These are phyloP conservation scores for Cheilosia grossa DNA, from an alignment of 2,888 invertebrate species.

Conservation along the genomic window DNA sequence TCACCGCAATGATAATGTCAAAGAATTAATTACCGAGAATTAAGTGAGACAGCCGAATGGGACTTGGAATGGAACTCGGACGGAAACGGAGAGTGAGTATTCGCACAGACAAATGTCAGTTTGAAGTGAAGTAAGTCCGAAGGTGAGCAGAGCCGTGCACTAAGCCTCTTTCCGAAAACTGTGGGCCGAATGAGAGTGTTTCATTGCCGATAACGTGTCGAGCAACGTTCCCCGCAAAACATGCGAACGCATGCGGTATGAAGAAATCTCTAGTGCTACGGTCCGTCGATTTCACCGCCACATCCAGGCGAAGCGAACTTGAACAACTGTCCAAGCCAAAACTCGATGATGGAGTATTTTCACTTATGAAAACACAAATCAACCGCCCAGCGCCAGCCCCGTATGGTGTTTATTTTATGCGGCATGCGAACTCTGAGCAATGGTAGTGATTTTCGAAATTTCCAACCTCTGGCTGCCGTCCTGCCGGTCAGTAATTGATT, in stretches of 20 bases:
- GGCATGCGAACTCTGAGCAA: slow-evolving; percentile 22
- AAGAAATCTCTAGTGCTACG: too few species aligned
- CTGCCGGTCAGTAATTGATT: slow-evolving; percentile 58
- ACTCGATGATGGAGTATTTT: slow-evolving; percentile 17
- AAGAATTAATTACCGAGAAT: slow-evolving; percentile 41
- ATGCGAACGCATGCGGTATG: too few species aligned
- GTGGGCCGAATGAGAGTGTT: too few species aligned
- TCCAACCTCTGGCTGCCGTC: background rate
- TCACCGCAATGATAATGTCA: slow-evolving; percentile 27
- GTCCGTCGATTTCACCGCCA: too few species aligned
- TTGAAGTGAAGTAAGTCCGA: too few species aligned
- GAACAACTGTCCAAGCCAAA: background rate
- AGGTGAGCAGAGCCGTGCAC: too few species aligned
- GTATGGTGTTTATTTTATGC: slow-evolving; percentile 49
- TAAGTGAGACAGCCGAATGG: slow-evolving; percentile 22
- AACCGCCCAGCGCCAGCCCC: slow-evolving; percentile 11
- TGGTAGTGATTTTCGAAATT: slow-evolving; percentile 26
- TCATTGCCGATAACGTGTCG: too few species aligned
- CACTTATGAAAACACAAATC: slow-evolving; percentile 24
- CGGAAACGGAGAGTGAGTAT: background rate
- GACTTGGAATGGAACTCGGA: background rate
- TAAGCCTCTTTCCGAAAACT: too few species aligned
- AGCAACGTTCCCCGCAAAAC: too few species aligned
- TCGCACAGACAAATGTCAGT: too few species aligned
- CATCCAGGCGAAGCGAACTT: too few species aligned